Evolutionary conservation across 2,113 vertebrate species (phyloP).

Genomic region (Condylura cristata): DNA sequence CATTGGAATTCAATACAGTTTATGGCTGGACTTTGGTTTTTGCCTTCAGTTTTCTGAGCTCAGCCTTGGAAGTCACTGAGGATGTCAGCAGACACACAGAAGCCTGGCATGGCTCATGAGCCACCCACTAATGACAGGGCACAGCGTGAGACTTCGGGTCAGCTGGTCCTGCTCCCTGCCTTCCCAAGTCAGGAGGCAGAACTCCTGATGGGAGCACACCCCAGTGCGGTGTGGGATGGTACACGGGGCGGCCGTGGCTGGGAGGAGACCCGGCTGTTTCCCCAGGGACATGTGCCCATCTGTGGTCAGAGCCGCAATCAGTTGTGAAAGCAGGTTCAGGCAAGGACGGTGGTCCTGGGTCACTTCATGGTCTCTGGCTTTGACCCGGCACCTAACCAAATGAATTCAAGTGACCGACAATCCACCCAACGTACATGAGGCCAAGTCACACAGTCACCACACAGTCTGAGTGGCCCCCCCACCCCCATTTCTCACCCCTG

Average conservation of each 20-base stretch:
- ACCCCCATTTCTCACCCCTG: neutral
- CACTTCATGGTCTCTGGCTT: neutral
- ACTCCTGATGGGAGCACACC: neutral
- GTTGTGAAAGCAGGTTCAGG: neutral
- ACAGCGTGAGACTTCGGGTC: fast-evolving
- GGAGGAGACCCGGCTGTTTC: neutral
- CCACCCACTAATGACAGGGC: neutral
- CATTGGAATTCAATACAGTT: neutral
- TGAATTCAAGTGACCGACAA: neutral
- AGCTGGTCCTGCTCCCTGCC: neutral
- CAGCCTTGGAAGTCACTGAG: neutral
- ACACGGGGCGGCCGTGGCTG: fast-evolving
- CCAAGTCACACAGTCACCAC: fast-evolving
- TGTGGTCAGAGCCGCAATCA: neutral
- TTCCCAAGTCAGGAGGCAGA: neutral
- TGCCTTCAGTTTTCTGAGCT: neutral
- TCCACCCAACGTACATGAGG: neutral
- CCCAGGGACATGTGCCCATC: neutral
- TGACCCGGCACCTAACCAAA: neutral
- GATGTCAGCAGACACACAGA: neutral
- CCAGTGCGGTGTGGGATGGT: neutral
- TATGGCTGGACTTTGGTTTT: neutral
- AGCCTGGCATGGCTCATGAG: too few species aligned
- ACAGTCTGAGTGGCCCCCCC: neutral
- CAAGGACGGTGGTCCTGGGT: neutral